Conservation (phyloP, 2,113 vertebrate species). For the Calonectris borealis region DNA sequence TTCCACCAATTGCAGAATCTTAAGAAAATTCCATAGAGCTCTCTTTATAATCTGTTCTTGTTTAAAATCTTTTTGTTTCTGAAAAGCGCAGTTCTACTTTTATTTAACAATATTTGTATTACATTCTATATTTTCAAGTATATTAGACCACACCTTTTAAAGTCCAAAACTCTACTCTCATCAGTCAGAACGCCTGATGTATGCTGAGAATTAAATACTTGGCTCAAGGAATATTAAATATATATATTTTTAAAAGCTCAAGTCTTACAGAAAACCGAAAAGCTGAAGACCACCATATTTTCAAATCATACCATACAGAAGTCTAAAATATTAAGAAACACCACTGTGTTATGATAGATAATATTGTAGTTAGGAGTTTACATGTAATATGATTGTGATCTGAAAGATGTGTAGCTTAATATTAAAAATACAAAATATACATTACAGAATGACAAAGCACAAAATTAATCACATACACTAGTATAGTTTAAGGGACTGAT, state of each 20-base stretch:
- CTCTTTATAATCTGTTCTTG: slow-evolving; percentile 4
- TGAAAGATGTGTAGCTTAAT: neutral
- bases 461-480: neutral
- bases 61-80: slow-evolving; percentile 25
- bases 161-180: neutral
- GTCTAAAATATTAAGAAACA: neutral
- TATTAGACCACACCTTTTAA: slow-evolving; percentile 2
- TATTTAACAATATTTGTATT: slow-evolving; percentile 52
- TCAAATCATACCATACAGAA: neutral
- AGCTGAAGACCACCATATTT: neutral
- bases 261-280: neutral
- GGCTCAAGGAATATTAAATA: neutral
- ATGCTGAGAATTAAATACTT: neutral
- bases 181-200: neutral
- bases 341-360: neutral
- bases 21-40: slow-evolving; percentile 20
- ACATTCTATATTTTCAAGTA: slow-evolving; percentile 13
- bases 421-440: neutral
- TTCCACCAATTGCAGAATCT: slow-evolving; percentile 25
- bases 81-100: slow-evolving; percentile 22
- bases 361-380: neutral
- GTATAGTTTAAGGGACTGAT: neutral
- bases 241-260: neutral
- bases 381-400: neutral
- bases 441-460: neutral